These are phyloP conservation scores for Pelodiscus sinensis DNA, from an alignment of 2,113 vertebrate species.

Conservation along the genomic window DNA sequence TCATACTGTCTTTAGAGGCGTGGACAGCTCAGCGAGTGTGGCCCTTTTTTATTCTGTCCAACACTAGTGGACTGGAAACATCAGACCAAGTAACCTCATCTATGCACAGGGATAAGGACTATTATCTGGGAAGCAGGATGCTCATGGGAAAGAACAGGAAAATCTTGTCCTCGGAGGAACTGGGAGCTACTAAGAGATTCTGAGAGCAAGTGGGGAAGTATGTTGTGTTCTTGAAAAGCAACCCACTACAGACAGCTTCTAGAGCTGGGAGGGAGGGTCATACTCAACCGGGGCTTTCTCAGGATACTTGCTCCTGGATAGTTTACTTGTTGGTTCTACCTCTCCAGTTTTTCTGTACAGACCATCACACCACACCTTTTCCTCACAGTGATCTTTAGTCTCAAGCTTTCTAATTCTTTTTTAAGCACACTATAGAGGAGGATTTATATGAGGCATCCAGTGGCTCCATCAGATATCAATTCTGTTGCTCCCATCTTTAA, in stretches of 20 bases:
- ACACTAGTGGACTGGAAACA: neutral
- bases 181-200: neutral
- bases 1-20: neutral
- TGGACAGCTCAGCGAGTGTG: neutral
- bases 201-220: neutral
- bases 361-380: neutral
- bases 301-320: neutral
- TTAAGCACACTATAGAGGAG: neutral
- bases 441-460: neutral
- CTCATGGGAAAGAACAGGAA: neutral
- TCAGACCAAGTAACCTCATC: neutral
- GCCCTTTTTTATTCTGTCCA: neutral
- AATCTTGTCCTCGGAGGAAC: neutral
- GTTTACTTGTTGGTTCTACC: neutral
- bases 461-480: neutral
- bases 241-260: neutral
- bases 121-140: neutral
- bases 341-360: neutral
- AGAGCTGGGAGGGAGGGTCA: neutral
- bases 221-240: neutral
- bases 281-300: neutral
- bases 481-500: neutral
- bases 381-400: neutral
- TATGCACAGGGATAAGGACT: neutral
- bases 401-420: neutral